phyloP scores from a whole-genome alignment of 2,797 vertebrate species.

The Zalophus californianus region DNA sequence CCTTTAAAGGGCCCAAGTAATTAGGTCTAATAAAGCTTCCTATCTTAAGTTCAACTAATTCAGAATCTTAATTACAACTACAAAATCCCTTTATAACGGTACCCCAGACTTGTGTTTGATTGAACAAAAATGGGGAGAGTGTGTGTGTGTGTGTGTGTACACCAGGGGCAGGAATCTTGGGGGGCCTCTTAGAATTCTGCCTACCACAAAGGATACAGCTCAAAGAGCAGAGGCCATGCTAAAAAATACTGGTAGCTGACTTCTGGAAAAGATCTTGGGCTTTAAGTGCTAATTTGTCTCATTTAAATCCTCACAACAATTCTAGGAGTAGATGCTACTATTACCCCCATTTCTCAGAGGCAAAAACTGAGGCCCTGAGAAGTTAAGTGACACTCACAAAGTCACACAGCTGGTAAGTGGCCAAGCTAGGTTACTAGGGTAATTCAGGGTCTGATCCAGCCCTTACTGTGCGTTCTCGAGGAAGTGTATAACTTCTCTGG shows the following conservation, averaged over 20 bases:
- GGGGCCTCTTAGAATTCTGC: background rate
- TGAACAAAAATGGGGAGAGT: background rate
- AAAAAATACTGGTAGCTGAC: background rate
- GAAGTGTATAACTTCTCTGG: background rate
- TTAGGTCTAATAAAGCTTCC: background rate
- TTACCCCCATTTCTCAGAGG: background rate
- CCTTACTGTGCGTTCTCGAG: conserved; percentile 26
- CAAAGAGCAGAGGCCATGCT: background rate
- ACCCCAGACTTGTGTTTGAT: background rate
- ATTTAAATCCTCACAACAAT: background rate
- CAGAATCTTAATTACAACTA: background rate
- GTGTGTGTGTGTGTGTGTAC: accelerated
- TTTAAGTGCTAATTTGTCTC: background rate
- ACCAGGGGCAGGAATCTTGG: background rate
- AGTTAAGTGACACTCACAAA: background rate
- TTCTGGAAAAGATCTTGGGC: background rate
- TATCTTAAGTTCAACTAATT: background rate
- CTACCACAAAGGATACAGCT: background rate
- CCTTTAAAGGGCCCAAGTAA: background rate
- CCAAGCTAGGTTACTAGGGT: background rate
- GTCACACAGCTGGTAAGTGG: background rate
- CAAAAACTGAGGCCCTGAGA: background rate
- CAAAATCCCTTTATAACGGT: background rate
- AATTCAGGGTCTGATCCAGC: background rate
- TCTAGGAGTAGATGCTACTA: background rate